Evolutionary conservation across 1,140 invertebrate genomes (phyloP).

Genomic region (Drosophila suzukii): DNA sequence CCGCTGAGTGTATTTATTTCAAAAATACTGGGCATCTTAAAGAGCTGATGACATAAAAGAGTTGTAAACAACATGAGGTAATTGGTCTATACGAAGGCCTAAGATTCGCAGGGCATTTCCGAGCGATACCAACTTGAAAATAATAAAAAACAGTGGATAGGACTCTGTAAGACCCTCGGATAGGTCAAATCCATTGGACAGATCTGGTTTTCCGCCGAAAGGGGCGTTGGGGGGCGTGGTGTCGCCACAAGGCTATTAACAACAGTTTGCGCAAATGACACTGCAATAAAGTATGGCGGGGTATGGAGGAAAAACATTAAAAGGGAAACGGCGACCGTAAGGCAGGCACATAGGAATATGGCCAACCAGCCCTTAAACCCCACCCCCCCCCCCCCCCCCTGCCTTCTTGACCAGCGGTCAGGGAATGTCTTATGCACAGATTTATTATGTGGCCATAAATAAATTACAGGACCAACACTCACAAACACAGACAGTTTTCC

Average conservation of each 20-base stretch:
- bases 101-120: slow-evolving; percentile 1
- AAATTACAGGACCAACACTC: slow-evolving; percentile 74
- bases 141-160: slow-evolving; percentile 11
- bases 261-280: slow-evolving; percentile 79
- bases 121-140: neutral
- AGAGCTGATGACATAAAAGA: too few species aligned
- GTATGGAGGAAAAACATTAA: slow-evolving; percentile 64
- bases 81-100: too few species aligned
- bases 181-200: slow-evolving; percentile 13
- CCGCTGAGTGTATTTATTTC: too few species aligned
- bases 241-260: slow-evolving; percentile 74
- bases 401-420: slow-evolving; percentile 27
- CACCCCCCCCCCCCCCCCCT: too few species aligned
- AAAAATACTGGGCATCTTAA: too few species aligned
- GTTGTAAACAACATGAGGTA: too few species aligned
- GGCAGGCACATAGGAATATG: slow-evolving; percentile 27
- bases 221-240: slow-evolving; percentile 28
- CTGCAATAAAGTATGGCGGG: slow-evolving; percentile 68
- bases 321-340: too few species aligned
- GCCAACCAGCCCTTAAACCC: neutral
- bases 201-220: neutral
- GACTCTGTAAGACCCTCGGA: neutral
- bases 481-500: slow-evolving; percentile 8
- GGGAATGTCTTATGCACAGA: slow-evolving; percentile 77
- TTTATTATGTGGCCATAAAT: slow-evolving; percentile 83